phyloP scores from a whole-genome alignment of 2,888 invertebrate species.

The Priocnemis perturbator region DNA sequence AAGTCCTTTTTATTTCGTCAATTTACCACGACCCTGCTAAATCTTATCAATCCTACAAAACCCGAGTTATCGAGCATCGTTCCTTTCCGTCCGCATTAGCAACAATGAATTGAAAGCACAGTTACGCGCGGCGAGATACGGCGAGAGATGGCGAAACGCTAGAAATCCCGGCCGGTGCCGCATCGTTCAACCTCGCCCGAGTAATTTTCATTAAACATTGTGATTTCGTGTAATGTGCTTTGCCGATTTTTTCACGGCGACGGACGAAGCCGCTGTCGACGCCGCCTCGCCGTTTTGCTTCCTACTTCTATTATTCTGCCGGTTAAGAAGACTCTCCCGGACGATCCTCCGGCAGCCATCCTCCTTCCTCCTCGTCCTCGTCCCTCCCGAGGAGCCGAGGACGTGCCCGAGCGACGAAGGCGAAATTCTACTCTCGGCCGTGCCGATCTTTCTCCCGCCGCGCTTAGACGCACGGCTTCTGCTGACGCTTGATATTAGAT shows the following conservation, averaged over 20 bases:
- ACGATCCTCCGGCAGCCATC: neutral
- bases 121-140: neutral
- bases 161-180: conserved; percentile 17
- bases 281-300: conserved; percentile 52
- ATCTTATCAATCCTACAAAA: too few species aligned
- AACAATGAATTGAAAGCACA: neutral
- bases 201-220: conserved; percentile 75
- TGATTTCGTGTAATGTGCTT: conserved; percentile 73
- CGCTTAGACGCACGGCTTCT: too few species aligned
- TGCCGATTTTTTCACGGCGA: conserved; percentile 60
- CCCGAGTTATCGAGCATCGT: too few species aligned
- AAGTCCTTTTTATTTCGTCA: too few species aligned
- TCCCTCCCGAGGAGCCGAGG: neutral
- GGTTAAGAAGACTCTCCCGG: conserved; percentile 33
- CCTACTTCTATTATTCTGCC: conserved; percentile 67
- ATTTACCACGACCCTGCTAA: too few species aligned
- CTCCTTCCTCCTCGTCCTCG: neutral
- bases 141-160: neutral
- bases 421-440: too few species aligned
- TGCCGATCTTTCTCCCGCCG: too few species aligned
- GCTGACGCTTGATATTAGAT: too few species aligned
- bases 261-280: conserved; percentile 27
- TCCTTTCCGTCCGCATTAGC: neutral
- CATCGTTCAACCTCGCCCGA: conserved; percentile 62
- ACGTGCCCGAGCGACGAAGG: too few species aligned